phyloP scores from a whole-genome alignment of 2,888 invertebrate genomes.

The Clunio marinus region DNA sequence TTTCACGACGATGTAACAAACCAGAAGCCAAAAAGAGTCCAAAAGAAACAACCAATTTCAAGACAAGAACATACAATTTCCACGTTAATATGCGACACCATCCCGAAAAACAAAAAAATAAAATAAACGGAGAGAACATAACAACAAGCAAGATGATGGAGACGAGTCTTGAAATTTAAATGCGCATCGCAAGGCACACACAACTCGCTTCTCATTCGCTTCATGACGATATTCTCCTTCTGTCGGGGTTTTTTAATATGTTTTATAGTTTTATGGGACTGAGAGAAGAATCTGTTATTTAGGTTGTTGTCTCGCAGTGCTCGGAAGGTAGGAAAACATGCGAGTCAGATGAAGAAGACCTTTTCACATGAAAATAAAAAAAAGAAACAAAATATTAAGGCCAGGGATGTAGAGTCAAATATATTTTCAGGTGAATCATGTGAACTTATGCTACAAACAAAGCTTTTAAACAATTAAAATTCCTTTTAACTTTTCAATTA shows the following conservation, averaged over 20 bases:
- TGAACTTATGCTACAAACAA: too few species aligned
- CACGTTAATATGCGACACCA: constrained; percentile 29
- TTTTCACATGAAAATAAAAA: constrained; percentile 32
- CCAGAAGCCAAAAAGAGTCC: neutral
- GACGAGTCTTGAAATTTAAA: constrained; percentile 10
- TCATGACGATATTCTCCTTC: neutral
- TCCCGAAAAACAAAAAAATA: neutral
- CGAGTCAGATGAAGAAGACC: constrained; percentile 2
- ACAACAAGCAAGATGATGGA: constrained; percentile 3
- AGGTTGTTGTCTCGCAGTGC: neutral
- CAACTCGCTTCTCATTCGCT: neutral
- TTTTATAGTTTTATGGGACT: constrained; percentile 35
- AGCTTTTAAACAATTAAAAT: too few species aligned
- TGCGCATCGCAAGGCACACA: neutral
- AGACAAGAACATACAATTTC: neutral
- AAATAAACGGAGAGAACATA: neutral
- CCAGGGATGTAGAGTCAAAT: too few species aligned
- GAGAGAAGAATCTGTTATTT: neutral
- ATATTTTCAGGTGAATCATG: too few species aligned
- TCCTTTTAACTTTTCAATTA: too few species aligned
- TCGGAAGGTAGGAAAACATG: neutral
- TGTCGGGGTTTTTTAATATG: constrained; percentile 1
- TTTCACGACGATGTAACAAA: neutral
- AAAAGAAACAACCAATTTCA: neutral
- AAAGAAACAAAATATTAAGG: neutral